Conservation (phyloP, 2,797 vertebrate genomes). For the Pampus argenteus region DNA sequence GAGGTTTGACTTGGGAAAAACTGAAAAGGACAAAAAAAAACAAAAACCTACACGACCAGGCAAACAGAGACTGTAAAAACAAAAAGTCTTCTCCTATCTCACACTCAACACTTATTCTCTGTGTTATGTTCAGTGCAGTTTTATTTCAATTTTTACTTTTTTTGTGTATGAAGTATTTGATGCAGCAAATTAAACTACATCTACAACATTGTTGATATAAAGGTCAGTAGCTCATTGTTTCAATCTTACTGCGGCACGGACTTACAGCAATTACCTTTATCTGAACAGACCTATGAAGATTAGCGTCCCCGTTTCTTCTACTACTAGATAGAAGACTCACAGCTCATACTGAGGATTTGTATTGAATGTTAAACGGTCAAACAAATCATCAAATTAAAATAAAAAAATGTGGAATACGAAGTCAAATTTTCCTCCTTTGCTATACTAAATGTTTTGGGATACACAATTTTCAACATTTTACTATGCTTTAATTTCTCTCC, state of each 20-base stretch:
- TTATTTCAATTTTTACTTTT: neutral
- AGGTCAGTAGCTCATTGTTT: neutral
- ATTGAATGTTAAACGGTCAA: neutral
- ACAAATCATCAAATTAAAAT: neutral
- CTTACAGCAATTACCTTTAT: too few relatives aligned
- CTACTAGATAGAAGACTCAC: neutral
- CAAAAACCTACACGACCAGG: neutral
- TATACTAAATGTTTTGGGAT: neutral
- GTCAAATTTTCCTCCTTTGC: neutral
- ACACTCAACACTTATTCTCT: neutral
- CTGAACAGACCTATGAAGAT: too few relatives aligned
- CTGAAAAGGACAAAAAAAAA: neutral
- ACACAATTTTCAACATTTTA: slow-evolving; percentile 1
- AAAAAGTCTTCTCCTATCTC: neutral
- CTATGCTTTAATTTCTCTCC: slow-evolving; percentile 21
- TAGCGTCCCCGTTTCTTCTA: neutral
- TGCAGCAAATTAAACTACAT: slow-evolving; percentile 1
- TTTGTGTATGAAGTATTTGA: neutral
- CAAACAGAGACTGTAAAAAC: slow-evolving; percentile 3
- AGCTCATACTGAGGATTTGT: neutral
- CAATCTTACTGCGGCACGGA: neutral
- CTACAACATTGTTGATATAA: neutral
- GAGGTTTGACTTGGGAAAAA: neutral
- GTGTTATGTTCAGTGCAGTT: neutral
- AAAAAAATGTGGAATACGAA: neutral